Conservation (phyloP, 2,797 vertebrate species). For the Enteromius argenteus region DNA sequence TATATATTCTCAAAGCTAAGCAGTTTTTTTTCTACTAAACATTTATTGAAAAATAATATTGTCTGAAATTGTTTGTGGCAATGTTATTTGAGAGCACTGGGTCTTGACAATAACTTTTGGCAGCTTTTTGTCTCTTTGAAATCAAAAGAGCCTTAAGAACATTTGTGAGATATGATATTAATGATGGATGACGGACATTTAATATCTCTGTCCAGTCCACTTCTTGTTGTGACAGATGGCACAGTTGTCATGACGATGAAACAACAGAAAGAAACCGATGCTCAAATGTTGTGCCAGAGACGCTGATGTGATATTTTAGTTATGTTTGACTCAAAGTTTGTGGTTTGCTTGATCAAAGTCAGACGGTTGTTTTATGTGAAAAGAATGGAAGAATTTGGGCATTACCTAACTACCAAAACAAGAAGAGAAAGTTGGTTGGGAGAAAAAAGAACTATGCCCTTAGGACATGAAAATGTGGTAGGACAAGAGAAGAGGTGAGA, state of each 20-base stretch:
- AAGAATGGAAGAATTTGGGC: conserved; percentile 48
- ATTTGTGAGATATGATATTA: conserved; percentile 23
- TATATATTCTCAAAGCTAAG: background rate
- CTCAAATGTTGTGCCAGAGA: conserved; percentile 46
- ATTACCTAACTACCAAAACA: conserved; percentile 38
- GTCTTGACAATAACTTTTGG: background rate
- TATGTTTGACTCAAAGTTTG: conserved; percentile 51
- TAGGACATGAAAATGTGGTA: conserved; percentile 45
- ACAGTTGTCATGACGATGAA: conserved; percentile 58
- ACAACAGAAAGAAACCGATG: conserved; percentile 43
- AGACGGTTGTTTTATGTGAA: conserved; percentile 32
- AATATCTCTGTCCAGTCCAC: conserved; percentile 54
- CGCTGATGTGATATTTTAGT: conserved; percentile 38
- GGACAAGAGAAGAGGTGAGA: conserved; percentile 28
- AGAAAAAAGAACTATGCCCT: conserved; percentile 15
- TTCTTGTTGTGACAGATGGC: conserved; percentile 59
- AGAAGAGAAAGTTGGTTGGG: conserved; percentile 23
- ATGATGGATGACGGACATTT: conserved; percentile 39
- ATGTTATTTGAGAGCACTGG: background rate
- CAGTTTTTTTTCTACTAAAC: background rate
- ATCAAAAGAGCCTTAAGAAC: conserved; percentile 27
- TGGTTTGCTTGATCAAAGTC: conserved; percentile 52
- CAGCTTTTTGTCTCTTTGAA: conserved; percentile 18
- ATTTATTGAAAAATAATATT: background rate
- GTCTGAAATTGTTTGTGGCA: background rate